Evolutionary conservation across 2,113 vertebrate genomes (phyloP).

Genomic region (Amblyornis subalaris): DNA sequence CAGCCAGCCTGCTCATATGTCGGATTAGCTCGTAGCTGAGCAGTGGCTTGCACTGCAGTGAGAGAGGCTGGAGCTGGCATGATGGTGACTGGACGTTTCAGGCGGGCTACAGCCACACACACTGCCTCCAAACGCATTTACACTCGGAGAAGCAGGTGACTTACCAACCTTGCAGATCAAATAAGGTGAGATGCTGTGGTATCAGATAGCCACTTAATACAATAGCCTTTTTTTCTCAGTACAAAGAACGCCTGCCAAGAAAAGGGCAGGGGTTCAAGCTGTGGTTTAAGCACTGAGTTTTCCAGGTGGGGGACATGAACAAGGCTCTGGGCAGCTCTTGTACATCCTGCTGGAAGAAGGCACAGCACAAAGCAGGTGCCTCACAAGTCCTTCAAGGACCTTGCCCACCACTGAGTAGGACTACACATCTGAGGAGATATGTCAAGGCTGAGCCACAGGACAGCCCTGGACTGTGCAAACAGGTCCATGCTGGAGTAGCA

Average conservation of each 20-base stretch:
- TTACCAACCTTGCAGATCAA: neutral
- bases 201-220: neutral
- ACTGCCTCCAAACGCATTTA: neutral
- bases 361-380: neutral
- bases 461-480: neutral
- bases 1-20: neutral
- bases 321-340: neutral
- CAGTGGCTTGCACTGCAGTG: neutral
- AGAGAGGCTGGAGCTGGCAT: neutral
- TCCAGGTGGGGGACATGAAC: neutral
- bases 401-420: neutral
- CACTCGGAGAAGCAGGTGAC: neutral
- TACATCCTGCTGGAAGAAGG: neutral
- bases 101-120: fast-evolving
- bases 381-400: neutral
- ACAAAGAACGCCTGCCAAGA: neutral
- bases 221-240: neutral
- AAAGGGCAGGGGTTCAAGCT: neutral
- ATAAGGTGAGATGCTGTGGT: neutral
- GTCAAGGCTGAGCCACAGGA: neutral
- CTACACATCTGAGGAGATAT: neutral
- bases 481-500: neutral
- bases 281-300: neutral
- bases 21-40: neutral
- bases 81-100: neutral